Percentiles rank a stretch among this genome's conserved stretches.
Evolutionary conservation across 2,797 vertebrate genomes (phyloP).

Genomic region (Xenopus petersii): DNA sequence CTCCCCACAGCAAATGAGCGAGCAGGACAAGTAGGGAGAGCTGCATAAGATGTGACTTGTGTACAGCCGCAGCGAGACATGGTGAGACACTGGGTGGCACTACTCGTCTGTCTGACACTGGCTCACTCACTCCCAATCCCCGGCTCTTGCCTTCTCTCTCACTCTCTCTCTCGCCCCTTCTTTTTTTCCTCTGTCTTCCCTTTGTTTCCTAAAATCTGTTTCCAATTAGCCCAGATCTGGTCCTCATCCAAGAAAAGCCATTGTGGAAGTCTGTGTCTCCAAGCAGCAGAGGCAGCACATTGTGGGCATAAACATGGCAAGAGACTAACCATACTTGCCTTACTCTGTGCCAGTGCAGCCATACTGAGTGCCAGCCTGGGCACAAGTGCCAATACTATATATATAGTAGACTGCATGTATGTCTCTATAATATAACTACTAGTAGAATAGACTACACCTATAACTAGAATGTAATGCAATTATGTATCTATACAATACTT

Average conservation of each 20-base stretch:
- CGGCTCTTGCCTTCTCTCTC: slow-evolving; percentile 1
- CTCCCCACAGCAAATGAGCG: not conserved
- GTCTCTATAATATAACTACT: too few species aligned
- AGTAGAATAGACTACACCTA: too few species aligned
- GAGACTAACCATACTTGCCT: too few species aligned
- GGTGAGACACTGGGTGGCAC: slow-evolving; percentile 22
- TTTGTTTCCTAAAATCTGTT: slow-evolving; percentile 9
- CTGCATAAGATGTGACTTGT: slow-evolving; percentile 37
- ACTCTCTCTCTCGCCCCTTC: not conserved
- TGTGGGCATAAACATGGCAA: too few species aligned
- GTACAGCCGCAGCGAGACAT: slow-evolving; percentile 42
- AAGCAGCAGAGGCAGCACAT: too few species aligned
- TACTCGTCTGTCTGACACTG: too few species aligned
- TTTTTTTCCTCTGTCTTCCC: not conserved
- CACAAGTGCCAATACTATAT: too few species aligned
- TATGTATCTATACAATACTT: too few species aligned
- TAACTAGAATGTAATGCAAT: too few species aligned
- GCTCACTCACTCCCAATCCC: not conserved
- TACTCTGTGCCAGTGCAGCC: too few species aligned
- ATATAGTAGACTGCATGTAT: too few species aligned
- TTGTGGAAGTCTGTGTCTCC: not conserved
- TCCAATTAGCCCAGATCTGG: slow-evolving; percentile 23
- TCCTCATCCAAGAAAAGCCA: not conserved
- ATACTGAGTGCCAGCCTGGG: too few species aligned
- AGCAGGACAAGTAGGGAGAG: not conserved